Conservation (phyloP, 2,797 vertebrate species). For the Catostomus latipinnis region DNA sequence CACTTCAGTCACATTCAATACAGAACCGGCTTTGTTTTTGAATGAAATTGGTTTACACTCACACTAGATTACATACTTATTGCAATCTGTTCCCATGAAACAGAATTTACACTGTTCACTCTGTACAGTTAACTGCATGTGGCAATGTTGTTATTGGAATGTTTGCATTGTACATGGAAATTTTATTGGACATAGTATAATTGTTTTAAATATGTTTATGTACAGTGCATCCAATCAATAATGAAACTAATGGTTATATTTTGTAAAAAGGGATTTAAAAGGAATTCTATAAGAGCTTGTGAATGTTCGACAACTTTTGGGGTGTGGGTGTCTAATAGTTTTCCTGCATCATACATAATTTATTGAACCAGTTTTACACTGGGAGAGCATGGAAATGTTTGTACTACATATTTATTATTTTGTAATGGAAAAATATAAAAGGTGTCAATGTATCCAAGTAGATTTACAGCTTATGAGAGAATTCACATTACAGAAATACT, state of each 20-base stretch:
- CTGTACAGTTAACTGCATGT: conserved; percentile 56
- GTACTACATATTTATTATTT: conserved; percentile 64
- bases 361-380: conserved; percentile 58
- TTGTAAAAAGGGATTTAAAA: conserved; percentile 25
- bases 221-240: conserved; percentile 49
- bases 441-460: conserved; percentile 45
- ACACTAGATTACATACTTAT: conserved; percentile 7
- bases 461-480: conserved; percentile 35
- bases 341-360: conserved; percentile 60
- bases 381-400: conserved; percentile 56
- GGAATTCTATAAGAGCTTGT: conserved; percentile 1
- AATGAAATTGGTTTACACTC: neutral
- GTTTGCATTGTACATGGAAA: conserved; percentile 55
- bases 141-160: conserved; percentile 52
- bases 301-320: conserved; percentile 16
- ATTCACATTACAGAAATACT: conserved; percentile 39
- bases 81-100: conserved; percentile 9
- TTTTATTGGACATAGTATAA: conserved; percentile 57
- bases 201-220: conserved; percentile 43
- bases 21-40: no score
- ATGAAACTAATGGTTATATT: conserved; percentile 37
- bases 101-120: conserved; percentile 18
- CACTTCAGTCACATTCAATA: no score
- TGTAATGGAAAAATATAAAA: conserved; percentile 49
- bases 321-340: conserved; percentile 15